Evolutionary conservation across 2,113 vertebrate genomes (phyloP).

Genomic region (Trochalopteron elliotii): DNA sequence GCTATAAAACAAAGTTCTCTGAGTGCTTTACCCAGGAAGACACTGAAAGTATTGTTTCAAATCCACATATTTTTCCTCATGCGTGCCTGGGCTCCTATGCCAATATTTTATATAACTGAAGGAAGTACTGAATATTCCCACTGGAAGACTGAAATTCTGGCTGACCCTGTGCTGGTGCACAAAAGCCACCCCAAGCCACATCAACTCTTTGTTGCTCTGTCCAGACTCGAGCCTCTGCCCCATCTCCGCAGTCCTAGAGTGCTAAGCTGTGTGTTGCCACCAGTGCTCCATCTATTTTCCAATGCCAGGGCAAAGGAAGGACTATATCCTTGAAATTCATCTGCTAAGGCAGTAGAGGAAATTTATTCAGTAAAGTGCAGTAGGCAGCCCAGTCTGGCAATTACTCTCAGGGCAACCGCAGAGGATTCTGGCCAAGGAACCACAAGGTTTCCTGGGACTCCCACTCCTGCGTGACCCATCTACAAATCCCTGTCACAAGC

Average conservation of each 20-base stretch:
- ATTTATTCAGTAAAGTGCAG: neutral
- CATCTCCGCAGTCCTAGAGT: neutral
- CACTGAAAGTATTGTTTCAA: slow-evolving; percentile 61
- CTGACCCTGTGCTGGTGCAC: slow-evolving; percentile 21
- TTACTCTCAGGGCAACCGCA: neutral
- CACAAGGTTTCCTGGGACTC: neutral
- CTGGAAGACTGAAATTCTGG: slow-evolving; percentile 10
- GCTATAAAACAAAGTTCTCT: slow-evolving; percentile 63
- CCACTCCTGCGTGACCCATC: neutral
- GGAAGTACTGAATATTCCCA: slow-evolving; percentile 40
- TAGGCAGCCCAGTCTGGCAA: neutral
- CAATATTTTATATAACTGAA: slow-evolving; percentile 59
- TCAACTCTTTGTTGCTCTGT: neutral
- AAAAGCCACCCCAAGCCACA: slow-evolving; percentile 31
- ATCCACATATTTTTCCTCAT: slow-evolving; percentile 57
- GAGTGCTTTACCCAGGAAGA: too few species aligned
- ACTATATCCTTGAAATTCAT: neutral
- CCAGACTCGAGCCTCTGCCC: neutral
- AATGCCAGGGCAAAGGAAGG: neutral
- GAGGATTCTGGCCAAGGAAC: neutral
- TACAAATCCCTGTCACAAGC: slow-evolving; percentile 15
- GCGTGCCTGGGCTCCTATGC: slow-evolving; percentile 39
- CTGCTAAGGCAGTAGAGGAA: neutral
- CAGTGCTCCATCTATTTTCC: neutral
- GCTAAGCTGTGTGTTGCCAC: neutral